phyloP scores from a whole-genome alignment of 2,888 invertebrate genomes.

The Calliscelio sp. region DNA sequence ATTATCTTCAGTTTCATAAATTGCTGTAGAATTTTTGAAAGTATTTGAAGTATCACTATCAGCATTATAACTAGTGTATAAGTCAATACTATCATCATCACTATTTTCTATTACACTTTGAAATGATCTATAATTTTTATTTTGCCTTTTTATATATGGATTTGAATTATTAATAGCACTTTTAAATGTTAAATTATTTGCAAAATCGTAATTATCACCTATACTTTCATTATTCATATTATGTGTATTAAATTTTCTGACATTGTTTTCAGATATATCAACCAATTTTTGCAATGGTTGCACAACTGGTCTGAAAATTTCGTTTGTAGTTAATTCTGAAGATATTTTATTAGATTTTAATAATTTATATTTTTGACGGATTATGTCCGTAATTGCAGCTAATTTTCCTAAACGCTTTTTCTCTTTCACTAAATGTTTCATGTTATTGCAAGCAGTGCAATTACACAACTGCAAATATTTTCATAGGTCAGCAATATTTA shows the following conservation, averaged over 20 bases:
- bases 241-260: neutral
- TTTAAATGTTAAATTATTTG: neutral
- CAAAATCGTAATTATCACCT: neutral
- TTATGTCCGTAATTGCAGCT: conserved; percentile 66
- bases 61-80: neutral
- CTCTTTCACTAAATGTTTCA: conserved; percentile 47
- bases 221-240: neutral
- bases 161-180: neutral
- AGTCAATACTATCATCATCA: conserved; percentile 1
- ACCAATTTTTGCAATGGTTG: conserved; percentile 24
- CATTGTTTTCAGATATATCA: conserved; percentile 8
- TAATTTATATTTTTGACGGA: conserved; percentile 52
- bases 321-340: conserved; percentile 6
- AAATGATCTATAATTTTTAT: neutral
- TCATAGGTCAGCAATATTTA: conserved; percentile 17
- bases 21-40: neutral
- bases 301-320: conserved; percentile 26
- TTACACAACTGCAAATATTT: neutral
- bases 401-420: conserved; percentile 30
- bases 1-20: too few relatives aligned
- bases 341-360: conserved; percentile 18
- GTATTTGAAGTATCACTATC: too few relatives aligned
- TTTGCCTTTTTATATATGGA: neutral
- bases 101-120: neutral
- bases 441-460: conserved; percentile 10